Evolutionary conservation across 1,140 invertebrate genomes (phyloP), one percentile per base, ranked within the genome.

Genomic region (Propsilocerus akamusi): DNA sequence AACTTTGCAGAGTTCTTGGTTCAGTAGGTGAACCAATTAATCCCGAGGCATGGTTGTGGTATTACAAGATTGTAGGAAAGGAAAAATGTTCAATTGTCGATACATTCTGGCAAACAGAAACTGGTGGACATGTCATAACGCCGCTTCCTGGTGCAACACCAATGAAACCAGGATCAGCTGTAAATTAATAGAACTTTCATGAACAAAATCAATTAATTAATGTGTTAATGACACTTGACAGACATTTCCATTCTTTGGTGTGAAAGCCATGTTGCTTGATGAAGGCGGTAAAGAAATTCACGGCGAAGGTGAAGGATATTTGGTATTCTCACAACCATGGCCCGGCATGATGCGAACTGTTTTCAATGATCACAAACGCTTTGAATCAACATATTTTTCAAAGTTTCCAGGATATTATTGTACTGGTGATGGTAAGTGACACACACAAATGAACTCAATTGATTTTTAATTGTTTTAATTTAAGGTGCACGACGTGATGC

Each of bases 51-150:
- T 99, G 96, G 96, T 61, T 89, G 12, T 99, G 95, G 96, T 97
- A 96, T 65, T 84, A 97, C 65, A 78, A 80, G 54, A 61, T 87
- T 5, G 79, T 97, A 2, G 94, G 94, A 5, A 72, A 78, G 49
- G 75, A 77, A 46, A 78, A 75, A 50, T 87, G 85, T 62, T 87
- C 91, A 46, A 90, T 99, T 60, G 88, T 90, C 0, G 96, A 99
- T 60, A 99, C 96, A 1, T 99, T 95, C 68, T 99, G 95, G 94
- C 95, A 98, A 68, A 98, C 96, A 1, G 95, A 99, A 73, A 98
- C 95, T 22, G 94, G 93, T 8, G 87, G 88, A 2, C 87, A 92
- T 69, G 87, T 97, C 2, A 76, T 98, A 2, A 96, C 94, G 34
- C 89, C 93, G 25, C 66, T 98, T 24, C 96, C 96, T 23, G 93